Percentiles rank a stretch among this genome's conserved stretches.
phyloP scores from a whole-genome alignment of 2,797 vertebrate species.

The Podargus strigoides region DNA sequence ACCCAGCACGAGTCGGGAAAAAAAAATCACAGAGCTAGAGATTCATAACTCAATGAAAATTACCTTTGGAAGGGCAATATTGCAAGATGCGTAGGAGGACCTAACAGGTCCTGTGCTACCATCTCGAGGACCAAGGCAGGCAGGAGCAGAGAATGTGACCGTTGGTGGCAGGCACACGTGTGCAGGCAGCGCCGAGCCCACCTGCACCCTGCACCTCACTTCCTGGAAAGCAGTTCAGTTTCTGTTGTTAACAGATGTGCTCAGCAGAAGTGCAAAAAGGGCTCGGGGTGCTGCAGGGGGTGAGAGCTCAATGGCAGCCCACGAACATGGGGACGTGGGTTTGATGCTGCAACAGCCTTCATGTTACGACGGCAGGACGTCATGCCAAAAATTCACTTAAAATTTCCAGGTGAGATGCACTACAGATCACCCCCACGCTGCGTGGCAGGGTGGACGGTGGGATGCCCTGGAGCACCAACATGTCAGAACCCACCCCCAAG shows the following conservation, averaged over 20 bases:
- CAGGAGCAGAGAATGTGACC: background rate
- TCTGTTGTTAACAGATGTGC: too few species aligned
- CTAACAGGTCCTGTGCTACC: background rate
- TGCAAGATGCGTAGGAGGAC: rapidly evolving
- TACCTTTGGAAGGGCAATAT: background rate
- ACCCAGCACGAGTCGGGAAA: rapidly evolving
- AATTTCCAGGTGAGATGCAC: background rate
- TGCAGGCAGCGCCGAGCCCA: background rate
- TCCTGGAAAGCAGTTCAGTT: background rate
- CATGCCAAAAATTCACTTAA: background rate
- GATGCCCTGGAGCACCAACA: background rate
- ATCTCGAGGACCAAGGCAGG: rapidly evolving
- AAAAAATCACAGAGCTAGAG: rapidly evolving
- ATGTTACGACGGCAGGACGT: rapidly evolving
- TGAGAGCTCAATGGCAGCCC: background rate
- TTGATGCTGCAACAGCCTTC: rapidly evolving
- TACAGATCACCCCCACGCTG: rapidly evolving
- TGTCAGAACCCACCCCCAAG: rapidly evolving
- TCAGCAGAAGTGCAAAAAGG: background rate
- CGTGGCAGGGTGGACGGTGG: too few species aligned
- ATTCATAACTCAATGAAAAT: background rate
- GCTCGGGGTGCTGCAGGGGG: background rate
- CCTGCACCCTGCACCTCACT: rapidly evolving
- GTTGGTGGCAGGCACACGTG: rapidly evolving
- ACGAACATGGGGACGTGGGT: background rate